Base-by-base conservation (phyloP, 2,888 invertebrate genomes). In the Arrhopalites spinosus region DNA sequence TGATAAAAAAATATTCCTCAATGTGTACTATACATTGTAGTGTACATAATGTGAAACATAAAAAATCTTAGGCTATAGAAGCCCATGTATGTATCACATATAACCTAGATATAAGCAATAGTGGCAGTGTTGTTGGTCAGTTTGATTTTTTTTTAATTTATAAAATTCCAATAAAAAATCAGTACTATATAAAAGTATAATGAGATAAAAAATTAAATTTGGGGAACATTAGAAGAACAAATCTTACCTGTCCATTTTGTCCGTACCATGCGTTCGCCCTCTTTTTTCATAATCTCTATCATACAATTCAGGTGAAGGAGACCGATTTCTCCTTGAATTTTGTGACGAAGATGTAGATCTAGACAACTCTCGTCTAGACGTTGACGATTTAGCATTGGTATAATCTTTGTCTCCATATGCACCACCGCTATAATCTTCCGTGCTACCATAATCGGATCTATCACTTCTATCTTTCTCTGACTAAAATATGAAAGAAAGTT, bases 401-500 rank as follows among this genome's bases (percentile, higher is more conserved):
- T 50, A 50, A 36, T 74, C 74, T 74, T 36, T 67, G 15, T 74
- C 74, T 47, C 53, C 29, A 43, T 67, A 67, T 47, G 66, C 45
- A 73, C 67, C 67, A 53, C 66, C 30, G 25, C 15, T 20, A 36
- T 63, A 64, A 43, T 64, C 64, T 25, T 7, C 25, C 36, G 59
- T 61, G 68, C 67, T 74, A 64, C 45, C 29, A 67, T 67, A 67
- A 74, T 74, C 67, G 53, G 67, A 67, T 67, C 53, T 67, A 73
- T 77, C 77, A 23, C 70, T 74, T 71, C 69, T 67, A 53, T 77
- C 74, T 72, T 50, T 77, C 63, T 77, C 77, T 68, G 75, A 74
- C 77, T 77, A 47, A 61, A 30, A n/a, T 50, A 20, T 56, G 43
- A 70, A 5, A 71, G 23, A 36, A 53, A 70, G 50, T 66, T 47